Base-by-base conservation (phyloP, 2,113 vertebrate genomes). In the Grammomys dolichurus region DNA sequence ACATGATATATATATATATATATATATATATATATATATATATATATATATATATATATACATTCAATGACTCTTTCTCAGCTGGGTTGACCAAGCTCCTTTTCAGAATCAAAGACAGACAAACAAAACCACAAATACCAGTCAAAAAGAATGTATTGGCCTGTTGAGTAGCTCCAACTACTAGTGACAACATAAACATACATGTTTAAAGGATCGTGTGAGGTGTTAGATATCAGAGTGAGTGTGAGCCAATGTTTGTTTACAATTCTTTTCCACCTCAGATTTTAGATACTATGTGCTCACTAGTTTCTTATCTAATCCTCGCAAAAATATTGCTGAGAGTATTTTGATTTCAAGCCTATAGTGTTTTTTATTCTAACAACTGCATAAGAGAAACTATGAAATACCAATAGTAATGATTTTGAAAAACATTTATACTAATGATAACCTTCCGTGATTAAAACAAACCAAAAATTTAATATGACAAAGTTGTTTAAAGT, bases 281-380 rank as follows among this genome's bases (percentile, higher is more conserved):
- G 36, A 63, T 87, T 69, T 5, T 48, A 60, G 2, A 36, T 6
- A 13, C 1, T 75, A 14, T 67, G 11, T 60, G 28, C 24, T 40
- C 58, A n/a, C 46, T 73, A 13, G 0, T 65, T 95, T 12, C 77
- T 94, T 28, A 54, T 95, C 90, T 93, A 70, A 63, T 95, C 3
- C n/a, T 93, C 12, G 6, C 31, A n/a, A 58, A 17, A 60, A 67
- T 9, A 48, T 7, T 22, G 12, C 24, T n/a, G 22, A 2, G 3
- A 7, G 7, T 20, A 72, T 87, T 77, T 16, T 82, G 20, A 87
- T 33, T 78, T 96, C 8, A 87, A 60, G 3, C 8, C 0, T 31
- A 1, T 17, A 89, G 0, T 26, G 3, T 10, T 40, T 60, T 63
- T 82, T 77, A 4, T 91, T 78, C 7, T 90, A 86, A 76, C 13